A percentile compares a stretch with the other conserved stretches of the same genome.
phyloP scores from a whole-genome alignment of 1,140 invertebrate genomes.

The Hylyphantes graminicola region DNA sequence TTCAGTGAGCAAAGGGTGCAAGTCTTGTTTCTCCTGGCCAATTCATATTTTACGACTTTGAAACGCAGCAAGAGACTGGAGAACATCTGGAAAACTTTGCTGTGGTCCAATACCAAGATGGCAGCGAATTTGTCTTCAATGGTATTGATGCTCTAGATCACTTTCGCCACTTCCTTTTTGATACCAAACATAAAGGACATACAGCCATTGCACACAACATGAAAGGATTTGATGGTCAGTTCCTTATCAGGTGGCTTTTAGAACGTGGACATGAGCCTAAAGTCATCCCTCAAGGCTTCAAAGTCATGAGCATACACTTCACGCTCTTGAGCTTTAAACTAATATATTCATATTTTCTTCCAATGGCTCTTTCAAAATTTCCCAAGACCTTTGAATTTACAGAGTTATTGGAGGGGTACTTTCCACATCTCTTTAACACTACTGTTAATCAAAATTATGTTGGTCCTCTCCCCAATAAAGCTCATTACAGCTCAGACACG shows the following conservation, averaged over 20 bases:
- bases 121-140: background rate
- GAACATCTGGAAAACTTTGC: slow-evolving; percentile 13
- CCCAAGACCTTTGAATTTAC: slow-evolving; percentile 31
- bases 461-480: no score
- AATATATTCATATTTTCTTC: slow-evolving; percentile 48
- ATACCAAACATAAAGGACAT: background rate
- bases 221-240: slow-evolving; percentile 31
- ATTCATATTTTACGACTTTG: slow-evolving; percentile 20
- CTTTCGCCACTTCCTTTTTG: slow-evolving; percentile 13
- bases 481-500: no score
- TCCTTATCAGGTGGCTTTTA: slow-evolving; percentile 24
- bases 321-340: background rate
- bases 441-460: no score
- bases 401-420: slow-evolving; percentile 42
- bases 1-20: no score
- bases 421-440: slow-evolving; percentile 15
- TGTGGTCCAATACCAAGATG: slow-evolving; percentile 3
- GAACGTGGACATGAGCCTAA: background rate
- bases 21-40: no score
- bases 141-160: slow-evolving; percentile 2
- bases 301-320: background rate
- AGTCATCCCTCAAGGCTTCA: slow-evolving; percentile 22
- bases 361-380: slow-evolving; percentile 42
- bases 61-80: background rate
- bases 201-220: slow-evolving; percentile 40